phyloP scores from a whole-genome alignment of 1,140 invertebrate genomes.

The Platyscapa corneri region DNA sequence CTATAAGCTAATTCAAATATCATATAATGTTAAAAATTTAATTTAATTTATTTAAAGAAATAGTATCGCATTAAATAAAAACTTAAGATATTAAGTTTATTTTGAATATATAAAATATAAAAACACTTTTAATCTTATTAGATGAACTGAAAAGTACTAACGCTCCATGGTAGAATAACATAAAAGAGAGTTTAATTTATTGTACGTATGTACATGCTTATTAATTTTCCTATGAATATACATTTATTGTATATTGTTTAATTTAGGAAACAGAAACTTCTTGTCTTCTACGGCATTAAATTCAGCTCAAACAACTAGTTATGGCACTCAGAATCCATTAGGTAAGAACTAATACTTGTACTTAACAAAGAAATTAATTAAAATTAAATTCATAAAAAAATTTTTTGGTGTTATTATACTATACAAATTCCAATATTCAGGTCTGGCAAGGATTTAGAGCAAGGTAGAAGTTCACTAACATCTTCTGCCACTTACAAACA shows the following conservation, averaged over 20 bases:
- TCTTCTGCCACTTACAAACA: slow-evolving; percentile 57
- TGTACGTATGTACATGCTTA: neutral
- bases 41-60: too few relatives aligned
- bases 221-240: neutral
- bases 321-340: slow-evolving; percentile 68
- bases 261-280: slow-evolving; percentile 69
- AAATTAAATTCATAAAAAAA: slow-evolving; percentile 23
- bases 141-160: too few relatives aligned
- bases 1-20: too few relatives aligned
- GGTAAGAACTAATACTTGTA: slow-evolving; percentile 60
- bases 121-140: too few relatives aligned
- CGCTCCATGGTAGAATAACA: too few relatives aligned
- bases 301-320: slow-evolving; percentile 63
- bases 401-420: slow-evolving; percentile 12
- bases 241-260: slow-evolving; percentile 34
- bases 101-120: too few relatives aligned
- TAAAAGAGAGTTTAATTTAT: too few relatives aligned
- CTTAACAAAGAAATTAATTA: slow-evolving; percentile 4
- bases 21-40: too few relatives aligned
- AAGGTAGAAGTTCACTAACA: slow-evolving; percentile 66
- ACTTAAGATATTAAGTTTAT: too few relatives aligned
- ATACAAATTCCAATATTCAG: slow-evolving; percentile 55
- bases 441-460: slow-evolving; percentile 70
- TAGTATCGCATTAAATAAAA: too few relatives aligned
- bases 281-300: slow-evolving; percentile 66